Percentiles rank a stretch among this genome's conserved stretches.
phyloP scores from a whole-genome alignment of 2,888 invertebrate genomes.

The Ectemnius lituratus region DNA sequence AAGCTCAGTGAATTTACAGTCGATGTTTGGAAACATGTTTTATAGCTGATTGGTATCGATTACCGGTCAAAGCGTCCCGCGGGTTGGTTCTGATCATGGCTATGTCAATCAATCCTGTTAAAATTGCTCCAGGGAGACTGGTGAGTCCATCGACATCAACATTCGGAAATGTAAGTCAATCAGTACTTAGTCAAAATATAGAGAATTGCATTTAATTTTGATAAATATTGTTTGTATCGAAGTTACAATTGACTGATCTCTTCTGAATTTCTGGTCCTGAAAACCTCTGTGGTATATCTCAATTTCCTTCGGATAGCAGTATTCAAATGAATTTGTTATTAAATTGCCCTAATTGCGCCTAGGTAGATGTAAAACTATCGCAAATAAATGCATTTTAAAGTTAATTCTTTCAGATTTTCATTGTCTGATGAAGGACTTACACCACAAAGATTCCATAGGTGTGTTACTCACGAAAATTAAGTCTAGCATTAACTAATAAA shows the following conservation, averaged over 20 bases:
- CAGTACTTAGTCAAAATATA: not conserved
- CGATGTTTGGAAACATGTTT: constrained; percentile 37
- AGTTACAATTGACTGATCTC: not conserved
- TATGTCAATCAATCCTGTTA: constrained; percentile 61
- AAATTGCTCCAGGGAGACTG: constrained; percentile 66
- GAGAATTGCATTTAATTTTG: too few species aligned
- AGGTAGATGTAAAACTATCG: too few species aligned
- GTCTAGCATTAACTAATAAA: too few species aligned
- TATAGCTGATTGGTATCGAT: constrained; percentile 58
- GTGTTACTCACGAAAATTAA: too few species aligned
- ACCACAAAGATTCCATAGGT: too few species aligned
- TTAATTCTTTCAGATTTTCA: too few species aligned
- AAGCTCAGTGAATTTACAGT: constrained; percentile 9
- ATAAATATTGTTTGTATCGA: too few species aligned
- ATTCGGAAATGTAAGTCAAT: constrained; percentile 53
- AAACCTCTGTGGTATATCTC: constrained; percentile 55
- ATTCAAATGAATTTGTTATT: not conserved
- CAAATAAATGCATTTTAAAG: too few species aligned
- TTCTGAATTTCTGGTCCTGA: constrained; percentile 49
- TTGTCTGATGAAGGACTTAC: too few species aligned
- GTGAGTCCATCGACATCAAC: constrained; percentile 60
- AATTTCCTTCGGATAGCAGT: constrained; percentile 54
- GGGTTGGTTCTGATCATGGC: constrained; percentile 61
- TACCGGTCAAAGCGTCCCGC: constrained; percentile 48
- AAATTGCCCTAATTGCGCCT: not conserved